Conservation (phyloP, 2,113 vertebrate genomes). For the Reinhardtius hippoglossoides region DNA sequence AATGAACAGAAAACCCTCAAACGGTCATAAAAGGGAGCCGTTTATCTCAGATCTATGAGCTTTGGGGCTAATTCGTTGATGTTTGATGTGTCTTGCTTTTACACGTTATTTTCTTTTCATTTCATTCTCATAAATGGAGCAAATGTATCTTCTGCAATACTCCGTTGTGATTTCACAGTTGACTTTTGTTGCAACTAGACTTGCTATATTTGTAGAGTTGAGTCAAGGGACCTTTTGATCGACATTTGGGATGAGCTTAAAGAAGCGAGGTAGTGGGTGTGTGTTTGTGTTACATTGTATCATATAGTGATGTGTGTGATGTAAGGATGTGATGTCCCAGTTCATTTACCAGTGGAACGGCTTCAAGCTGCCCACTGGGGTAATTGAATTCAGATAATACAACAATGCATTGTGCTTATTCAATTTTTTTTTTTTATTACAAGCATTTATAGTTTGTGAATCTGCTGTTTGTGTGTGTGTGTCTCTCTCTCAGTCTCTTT, state of each 20-base stretch:
- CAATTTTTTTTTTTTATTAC: background rate
- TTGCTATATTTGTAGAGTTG: background rate
- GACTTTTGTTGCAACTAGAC: background rate
- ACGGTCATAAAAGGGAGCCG: background rate
- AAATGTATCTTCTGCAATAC: background rate
- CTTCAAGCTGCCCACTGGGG: background rate
- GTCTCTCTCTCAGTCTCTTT: slow-evolving; percentile 44
- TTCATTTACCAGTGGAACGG: background rate
- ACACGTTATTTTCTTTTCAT: background rate
- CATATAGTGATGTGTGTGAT: background rate
- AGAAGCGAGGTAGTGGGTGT: background rate
- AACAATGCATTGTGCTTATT: background rate
- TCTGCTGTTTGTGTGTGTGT: slow-evolving; percentile 2
- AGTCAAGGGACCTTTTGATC: background rate
- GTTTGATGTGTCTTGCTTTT: background rate
- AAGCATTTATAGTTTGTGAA: background rate
- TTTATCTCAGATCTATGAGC: background rate
- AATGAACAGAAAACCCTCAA: background rate
- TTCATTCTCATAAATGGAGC: background rate
- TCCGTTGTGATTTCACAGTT: background rate
- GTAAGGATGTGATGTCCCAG: background rate
- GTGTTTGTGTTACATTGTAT: background rate
- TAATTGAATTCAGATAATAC: background rate
- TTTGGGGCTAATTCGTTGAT: background rate
- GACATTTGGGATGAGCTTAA: background rate